Evolutionary conservation across 2,113 vertebrate species (phyloP), one percentile per base, ranked within the genome.

Genomic region (Chaetodon auriga): DNA sequence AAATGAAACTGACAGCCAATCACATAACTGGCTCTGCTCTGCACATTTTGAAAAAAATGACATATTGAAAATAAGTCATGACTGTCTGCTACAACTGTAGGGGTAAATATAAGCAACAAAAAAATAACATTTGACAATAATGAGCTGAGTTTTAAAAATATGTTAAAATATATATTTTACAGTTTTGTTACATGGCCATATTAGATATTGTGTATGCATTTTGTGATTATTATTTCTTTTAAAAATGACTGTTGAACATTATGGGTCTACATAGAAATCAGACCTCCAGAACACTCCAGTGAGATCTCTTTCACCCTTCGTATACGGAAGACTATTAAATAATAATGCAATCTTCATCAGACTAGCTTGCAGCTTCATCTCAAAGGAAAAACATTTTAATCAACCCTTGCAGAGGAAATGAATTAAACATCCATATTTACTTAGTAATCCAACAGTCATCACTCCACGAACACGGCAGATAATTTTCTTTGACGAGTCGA

Each of bases 371-470:
- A 70, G 21, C 19, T 48, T 68, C 38, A 68, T 61, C 25, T 46
- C 4, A 41, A 63, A 57, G 7, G n/a, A 68, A 63, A 75, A 63
- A 69, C 53, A 49, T 41, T 49, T 46, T 19, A 75, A 73, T 51
- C 8, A 83, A 75, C 77, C 58, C 36, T 70, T 30, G 45, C 58
- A 70, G 7, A 4, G 60, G 36, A 25, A 23, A 3, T 58, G 38
- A 71, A 76, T 76, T 58, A 66, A 71, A 58, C 72, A 58, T 64
- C 45, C 48, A 45, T 23, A 45, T 80, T 75, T 71, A 43, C 36
- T 58, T 23, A 49, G 63, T 85, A 79, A 87, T 75, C 80, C 78
- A 84, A 12, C 74, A 82, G 43, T 78, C 61, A 60, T 68, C 21
- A 57, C 23, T 74, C 25, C 35, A 18, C 62, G 38, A 83, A 75